A percentile compares a stretch with the other conserved stretches of the same genome.
phyloP scores from a whole-genome alignment of 2,888 invertebrate genomes.

The Acanthoscelides obtectus region DNA sequence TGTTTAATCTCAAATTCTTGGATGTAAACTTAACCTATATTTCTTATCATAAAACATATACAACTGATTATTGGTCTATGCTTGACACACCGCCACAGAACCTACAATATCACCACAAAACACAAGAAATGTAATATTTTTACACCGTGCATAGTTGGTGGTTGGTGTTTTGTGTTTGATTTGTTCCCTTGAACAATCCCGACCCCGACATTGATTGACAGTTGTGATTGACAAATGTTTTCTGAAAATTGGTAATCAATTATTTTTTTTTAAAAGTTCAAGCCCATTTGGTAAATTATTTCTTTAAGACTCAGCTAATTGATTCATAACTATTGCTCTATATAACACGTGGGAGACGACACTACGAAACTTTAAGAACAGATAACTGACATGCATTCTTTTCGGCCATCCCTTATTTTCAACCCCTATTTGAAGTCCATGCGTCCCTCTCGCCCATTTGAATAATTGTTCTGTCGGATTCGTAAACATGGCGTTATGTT shows the following conservation, averaged over 20 bases:
- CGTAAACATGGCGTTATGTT: constrained; percentile 47
- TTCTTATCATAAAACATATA: no score
- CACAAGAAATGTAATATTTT: no score
- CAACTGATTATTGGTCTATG: no score
- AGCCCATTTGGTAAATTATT: background rate
- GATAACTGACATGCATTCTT: background rate
- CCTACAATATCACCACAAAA: no score
- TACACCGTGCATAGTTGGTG: no score
- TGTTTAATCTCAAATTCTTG: constrained; percentile 8
- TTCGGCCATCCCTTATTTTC: background rate
- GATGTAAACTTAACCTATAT: constrained; percentile 11
- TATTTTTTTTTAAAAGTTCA: background rate
- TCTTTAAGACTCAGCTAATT: background rate
- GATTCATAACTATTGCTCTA: background rate
- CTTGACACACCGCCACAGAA: no score
- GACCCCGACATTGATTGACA: background rate
- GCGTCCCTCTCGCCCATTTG: constrained; percentile 3
- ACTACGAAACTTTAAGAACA: background rate
- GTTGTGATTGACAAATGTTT: background rate
- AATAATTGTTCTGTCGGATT: background rate
- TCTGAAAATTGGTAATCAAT: background rate
- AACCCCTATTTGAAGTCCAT: background rate
- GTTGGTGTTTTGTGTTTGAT: no score
- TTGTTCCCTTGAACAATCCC: background rate
- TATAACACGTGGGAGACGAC: background rate